Evolutionary conservation across 1,140 invertebrate genomes (phyloP), one percentile per base, ranked within the genome.

Genomic region (Aphidius gifuensis): DNA sequence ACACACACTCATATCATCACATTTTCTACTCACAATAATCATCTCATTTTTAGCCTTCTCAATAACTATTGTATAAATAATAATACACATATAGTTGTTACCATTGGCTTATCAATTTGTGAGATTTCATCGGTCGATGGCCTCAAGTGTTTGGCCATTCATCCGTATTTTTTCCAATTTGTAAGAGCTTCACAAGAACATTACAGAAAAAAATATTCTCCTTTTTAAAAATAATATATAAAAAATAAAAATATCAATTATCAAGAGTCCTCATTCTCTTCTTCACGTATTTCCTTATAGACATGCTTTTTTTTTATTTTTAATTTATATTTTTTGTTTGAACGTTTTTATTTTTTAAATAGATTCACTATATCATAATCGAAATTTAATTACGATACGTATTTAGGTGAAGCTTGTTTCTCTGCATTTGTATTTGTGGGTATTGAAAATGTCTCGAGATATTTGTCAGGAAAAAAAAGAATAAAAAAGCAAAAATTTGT

Each of bases 111-210:
- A 59, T 59, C 57, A 40, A 42, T 59, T 59, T 45, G 39, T 32
- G 57, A 39, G 48, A 59, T 59, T 38, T 59, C 46, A 49, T 49
- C 57, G 39, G 45, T 59, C 53, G 53, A 55, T 55, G 53, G 39
- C 53, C 53, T n/a, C 42, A 59, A 23, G 39, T 38, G 39, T 38
- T 59, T 53, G 46, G 39, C 16, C 39, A 59, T 59, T 42, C 46
- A 59, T 48, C 38, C 39, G 40, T 55, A 55, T 55, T 55, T 44
- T 55, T 55, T 32, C 23, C 53, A 55, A 55, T 55, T 40, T 55
- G 39, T 40, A 55, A 55, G 39, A 55, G 53, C 40, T 55, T 55
- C 43, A 40, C 40, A 9, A 53, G 8, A 39, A 55, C 6, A 43
- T 55, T 11, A 32, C 23, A 32, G 23, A 32, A 55, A 43, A 39